phyloP scores from a whole-genome alignment of 2,888 invertebrate species.

The Lasioglossum marginatum region DNA sequence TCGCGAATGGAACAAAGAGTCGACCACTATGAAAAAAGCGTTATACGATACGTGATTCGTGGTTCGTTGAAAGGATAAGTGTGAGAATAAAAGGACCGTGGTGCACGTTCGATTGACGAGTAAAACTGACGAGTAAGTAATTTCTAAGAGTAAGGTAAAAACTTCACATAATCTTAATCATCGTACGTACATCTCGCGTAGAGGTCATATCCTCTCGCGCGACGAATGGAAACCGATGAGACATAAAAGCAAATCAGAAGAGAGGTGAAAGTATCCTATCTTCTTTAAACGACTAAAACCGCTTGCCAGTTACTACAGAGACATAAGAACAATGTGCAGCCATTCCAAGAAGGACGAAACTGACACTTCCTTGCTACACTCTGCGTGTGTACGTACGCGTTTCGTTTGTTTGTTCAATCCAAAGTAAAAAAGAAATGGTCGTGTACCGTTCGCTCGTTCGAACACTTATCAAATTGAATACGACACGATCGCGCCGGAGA shows the following conservation, averaged over 20 bases:
- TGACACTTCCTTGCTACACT: constrained; percentile 75
- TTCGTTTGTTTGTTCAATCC: constrained; percentile 54
- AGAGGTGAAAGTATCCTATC: constrained; percentile 71
- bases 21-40: not conserved
- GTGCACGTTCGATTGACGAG: not conserved
- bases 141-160: constrained; percentile 34
- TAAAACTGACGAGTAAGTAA: constrained; percentile 7
- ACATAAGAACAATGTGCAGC: constrained; percentile 75
- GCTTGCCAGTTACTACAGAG: constrained; percentile 62
- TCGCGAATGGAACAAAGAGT: not conserved
- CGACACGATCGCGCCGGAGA: constrained; percentile 19
- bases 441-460: constrained; percentile 34
- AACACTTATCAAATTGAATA: constrained; percentile 12
- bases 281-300: constrained; percentile 61
- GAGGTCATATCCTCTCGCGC: constrained; percentile 61
- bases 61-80: not conserved
- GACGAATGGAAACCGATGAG: constrained; percentile 54
- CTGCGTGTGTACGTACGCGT: constrained; percentile 60
- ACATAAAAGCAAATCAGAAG: constrained; percentile 62
- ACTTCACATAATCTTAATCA: constrained; percentile 37
- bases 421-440: constrained; percentile 28
- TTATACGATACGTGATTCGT: not conserved
- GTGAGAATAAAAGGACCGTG: constrained; percentile 4
- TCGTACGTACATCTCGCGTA: constrained; percentile 63
- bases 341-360: constrained; percentile 75